Conservation (phyloP, 2,797 vertebrate species). For the Hirundo rustica region DNA sequence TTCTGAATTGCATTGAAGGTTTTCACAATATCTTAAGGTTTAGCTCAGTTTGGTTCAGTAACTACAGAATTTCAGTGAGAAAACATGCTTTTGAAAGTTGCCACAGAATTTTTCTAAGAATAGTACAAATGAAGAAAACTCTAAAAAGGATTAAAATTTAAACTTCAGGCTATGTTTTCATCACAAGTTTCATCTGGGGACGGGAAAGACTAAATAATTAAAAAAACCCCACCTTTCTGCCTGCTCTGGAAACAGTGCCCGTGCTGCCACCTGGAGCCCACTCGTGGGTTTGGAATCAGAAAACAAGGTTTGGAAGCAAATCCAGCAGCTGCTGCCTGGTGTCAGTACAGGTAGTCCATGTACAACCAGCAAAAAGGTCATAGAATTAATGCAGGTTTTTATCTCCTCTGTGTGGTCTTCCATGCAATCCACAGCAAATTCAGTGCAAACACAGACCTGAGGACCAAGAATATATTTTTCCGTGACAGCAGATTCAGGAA, state of each 20-base stretch:
- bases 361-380: background rate
- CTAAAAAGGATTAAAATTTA: background rate
- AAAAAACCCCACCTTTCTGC: background rate
- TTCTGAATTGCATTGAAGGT: background rate
- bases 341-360: background rate
- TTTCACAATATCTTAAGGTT: background rate
- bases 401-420: background rate
- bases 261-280: conserved; percentile 24
- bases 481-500: accelerated
- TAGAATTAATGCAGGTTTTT: background rate
- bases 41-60: background rate
- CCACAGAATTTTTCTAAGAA: background rate
- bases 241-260: background rate
- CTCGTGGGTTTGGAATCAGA: background rate
- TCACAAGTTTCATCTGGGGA: background rate
- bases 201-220: background rate
- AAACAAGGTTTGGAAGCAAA: background rate
- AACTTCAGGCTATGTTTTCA: background rate
- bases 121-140: background rate
- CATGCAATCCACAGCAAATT: background rate
- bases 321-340: background rate
- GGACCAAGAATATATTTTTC: background rate
- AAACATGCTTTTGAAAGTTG: background rate
- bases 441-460: background rate
- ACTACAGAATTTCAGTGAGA: background rate